Conservation (phyloP, 2,113 vertebrate genomes). For the Oreochromis niloticus region DNA sequence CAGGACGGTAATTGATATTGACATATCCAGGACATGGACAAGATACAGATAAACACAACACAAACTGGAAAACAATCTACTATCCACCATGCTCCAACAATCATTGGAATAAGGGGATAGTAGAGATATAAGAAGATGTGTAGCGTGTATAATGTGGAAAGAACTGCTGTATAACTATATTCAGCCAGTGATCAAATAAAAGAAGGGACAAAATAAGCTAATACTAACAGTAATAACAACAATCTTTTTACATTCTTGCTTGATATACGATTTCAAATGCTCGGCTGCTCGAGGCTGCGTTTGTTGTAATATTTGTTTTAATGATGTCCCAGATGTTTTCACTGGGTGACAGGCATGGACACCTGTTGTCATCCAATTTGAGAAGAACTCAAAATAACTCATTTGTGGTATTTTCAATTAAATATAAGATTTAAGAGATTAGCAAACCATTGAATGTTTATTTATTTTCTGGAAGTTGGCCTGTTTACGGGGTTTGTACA, state of each 20-base stretch:
- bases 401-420: neutral
- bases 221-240: neutral
- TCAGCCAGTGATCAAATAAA: neutral
- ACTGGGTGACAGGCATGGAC: neutral
- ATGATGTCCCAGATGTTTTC: neutral
- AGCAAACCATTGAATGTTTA: neutral
- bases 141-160: neutral
- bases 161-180: neutral
- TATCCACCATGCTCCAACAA: neutral
- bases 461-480: neutral
- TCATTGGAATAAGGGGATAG: neutral
- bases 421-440: neutral
- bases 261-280: neutral
- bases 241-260: neutral
- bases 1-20: fast-evolving
- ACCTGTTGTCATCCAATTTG: neutral
- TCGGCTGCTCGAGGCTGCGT: neutral
- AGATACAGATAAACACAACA: neutral
- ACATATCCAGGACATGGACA: neutral
- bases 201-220: neutral
- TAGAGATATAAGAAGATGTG: neutral
- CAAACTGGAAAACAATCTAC: neutral
- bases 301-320: neutral
- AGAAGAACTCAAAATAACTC: neutral
- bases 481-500: neutral